Conservation (phyloP, 2,113 vertebrate species). For the Orthochromis malagaraziensis region DNA sequence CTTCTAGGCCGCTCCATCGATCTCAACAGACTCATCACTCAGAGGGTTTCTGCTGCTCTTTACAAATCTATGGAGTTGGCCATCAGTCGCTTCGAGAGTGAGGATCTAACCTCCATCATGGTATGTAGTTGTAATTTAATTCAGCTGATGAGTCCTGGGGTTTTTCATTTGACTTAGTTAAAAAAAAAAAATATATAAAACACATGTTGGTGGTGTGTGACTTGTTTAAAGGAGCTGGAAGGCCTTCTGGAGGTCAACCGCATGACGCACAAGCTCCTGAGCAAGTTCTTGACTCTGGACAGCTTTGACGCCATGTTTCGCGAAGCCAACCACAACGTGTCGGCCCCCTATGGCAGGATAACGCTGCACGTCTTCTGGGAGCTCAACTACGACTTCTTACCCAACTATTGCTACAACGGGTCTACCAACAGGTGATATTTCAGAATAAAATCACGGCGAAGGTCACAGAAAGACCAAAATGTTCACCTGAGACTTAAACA, state of each 20-base stretch:
- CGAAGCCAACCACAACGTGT: conserved; percentile 98
- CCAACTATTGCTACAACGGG: conserved; percentile 99
- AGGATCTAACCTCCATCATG: conserved; percentile 97
- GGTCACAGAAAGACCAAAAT: neutral
- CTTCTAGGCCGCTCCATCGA: conserved; percentile 96
- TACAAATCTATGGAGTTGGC: conserved; percentile 95
- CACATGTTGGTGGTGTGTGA: neutral
- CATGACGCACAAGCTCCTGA: conserved; percentile 91
- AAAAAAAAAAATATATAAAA: neutral
- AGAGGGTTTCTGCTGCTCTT: conserved; percentile 94
- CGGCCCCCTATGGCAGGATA: conserved; percentile 93
- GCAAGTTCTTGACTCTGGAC: conserved; percentile 95
- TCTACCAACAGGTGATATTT: conserved; percentile 88
- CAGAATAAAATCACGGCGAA: neutral
- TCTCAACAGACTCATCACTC: conserved; percentile 95
- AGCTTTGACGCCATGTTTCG: conserved; percentile 98
- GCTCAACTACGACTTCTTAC: conserved; percentile 97
- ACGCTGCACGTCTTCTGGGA: conserved; percentile 99
- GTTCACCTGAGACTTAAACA: neutral
- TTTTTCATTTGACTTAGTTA: neutral
- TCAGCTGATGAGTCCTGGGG: neutral
- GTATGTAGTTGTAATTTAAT: conserved; percentile 54
- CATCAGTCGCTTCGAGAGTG: conserved; percentile 97
- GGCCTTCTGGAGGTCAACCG: conserved; percentile 95
- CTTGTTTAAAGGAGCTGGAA: conserved; percentile 83